These are phyloP conservation scores for Lytechinus pictus DNA, from an alignment of 35 echinoderm and acorn worm species.

Conservation along the genomic window DNA sequence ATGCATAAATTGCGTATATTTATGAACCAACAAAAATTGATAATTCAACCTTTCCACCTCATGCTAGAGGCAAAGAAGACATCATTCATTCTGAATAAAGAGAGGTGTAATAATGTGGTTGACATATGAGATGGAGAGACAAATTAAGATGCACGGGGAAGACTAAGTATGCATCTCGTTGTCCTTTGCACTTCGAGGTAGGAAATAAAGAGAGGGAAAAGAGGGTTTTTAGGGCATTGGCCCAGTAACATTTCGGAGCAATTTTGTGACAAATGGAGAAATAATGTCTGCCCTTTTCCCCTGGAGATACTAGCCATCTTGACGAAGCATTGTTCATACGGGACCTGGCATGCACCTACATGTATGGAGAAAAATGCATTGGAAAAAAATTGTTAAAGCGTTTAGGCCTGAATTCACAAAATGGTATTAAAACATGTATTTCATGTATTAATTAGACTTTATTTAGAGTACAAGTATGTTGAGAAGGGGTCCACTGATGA, in stretches of 20 bases:
- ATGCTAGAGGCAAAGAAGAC: not conserved
- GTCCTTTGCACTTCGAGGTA: not conserved
- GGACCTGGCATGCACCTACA: not conserved
- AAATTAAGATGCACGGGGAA: not conserved
- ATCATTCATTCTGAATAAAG: not conserved
- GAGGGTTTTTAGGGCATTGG: constrained; percentile 9
- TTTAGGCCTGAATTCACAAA: too few species aligned
- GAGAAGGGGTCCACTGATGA: too few species aligned
- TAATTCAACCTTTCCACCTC: not conserved
- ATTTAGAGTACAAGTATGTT: too few species aligned
- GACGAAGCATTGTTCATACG: not conserved
- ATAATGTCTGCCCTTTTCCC: constrained; percentile 1
- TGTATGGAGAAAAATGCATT: too few species aligned
- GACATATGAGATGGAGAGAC: not conserved
- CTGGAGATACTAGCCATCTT: not conserved
- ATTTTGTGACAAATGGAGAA: constrained; percentile 12
- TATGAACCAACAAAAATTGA: not conserved
- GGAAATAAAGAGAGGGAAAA: not conserved
- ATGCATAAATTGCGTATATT: not conserved
- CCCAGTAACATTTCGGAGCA: not conserved
- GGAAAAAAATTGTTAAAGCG: too few species aligned
- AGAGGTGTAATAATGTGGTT: not conserved
- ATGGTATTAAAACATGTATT: too few species aligned
- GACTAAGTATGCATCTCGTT: not conserved
- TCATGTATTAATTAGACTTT: too few species aligned